These are phyloP conservation scores for Drosophila kanapiae DNA, from an alignment of 1,140 invertebrate species.

Conservation along the genomic window DNA sequence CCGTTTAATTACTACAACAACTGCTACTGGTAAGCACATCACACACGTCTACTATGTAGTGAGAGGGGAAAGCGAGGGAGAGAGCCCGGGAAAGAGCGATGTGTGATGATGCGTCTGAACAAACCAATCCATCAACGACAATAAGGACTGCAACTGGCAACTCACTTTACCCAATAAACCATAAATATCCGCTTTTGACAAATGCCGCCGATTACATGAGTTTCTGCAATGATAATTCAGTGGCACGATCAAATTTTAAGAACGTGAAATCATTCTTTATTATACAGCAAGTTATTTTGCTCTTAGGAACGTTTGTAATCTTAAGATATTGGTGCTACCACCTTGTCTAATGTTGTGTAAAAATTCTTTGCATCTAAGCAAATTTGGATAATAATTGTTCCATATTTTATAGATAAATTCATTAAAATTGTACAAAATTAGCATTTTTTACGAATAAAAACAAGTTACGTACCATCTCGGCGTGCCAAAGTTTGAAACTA, in stretches of 20 bases:
- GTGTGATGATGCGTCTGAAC: slow-evolving; percentile 36
- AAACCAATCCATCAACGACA: slow-evolving; percentile 27
- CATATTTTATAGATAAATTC: background rate
- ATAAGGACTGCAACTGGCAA: slow-evolving; percentile 41
- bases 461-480: background rate
- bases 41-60: slow-evolving; percentile 29
- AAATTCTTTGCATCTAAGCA: background rate
- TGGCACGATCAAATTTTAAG: background rate
- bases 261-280: background rate
- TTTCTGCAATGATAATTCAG: slow-evolving; percentile 2
- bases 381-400: background rate
- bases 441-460: background rate
- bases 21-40: slow-evolving; percentile 75
- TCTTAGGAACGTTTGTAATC: background rate
- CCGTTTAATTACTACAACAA: slow-evolving; percentile 85
- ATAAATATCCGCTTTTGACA: slow-evolving; percentile 2
- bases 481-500: slow-evolving; percentile 1
- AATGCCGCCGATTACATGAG: slow-evolving; percentile 2
- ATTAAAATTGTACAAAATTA: background rate
- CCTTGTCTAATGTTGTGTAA: background rate
- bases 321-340: background rate
- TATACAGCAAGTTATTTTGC: background rate
- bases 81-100: slow-evolving; percentile 19
- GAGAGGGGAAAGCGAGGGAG: slow-evolving; percentile 9
- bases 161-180: slow-evolving; percentile 5